A percentile compares a stretch with the other conserved stretches of the same genome.
These are phyloP conservation scores for Pharmacophagus antenor DNA, from an alignment of 2,888 invertebrate genomes.

Conservation along the genomic window DNA sequence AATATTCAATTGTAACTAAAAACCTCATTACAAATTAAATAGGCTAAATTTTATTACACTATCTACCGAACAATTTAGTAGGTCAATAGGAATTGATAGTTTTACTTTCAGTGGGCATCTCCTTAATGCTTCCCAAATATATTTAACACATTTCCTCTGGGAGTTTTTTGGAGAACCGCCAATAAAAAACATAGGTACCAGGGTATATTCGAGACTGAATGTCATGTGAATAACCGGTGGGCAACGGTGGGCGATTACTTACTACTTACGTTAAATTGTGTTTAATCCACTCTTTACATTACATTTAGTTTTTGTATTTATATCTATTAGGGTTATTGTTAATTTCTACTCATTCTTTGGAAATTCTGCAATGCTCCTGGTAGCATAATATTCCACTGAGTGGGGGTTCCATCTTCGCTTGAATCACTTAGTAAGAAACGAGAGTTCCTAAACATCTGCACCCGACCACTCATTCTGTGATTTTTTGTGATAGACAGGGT, in stretches of 20 bases:
- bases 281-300: background rate
- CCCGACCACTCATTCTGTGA: no score
- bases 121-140: constrained; percentile 27
- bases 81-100: constrained; percentile 27
- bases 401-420: no score
- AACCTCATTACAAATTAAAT: constrained; percentile 16
- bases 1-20: background rate
- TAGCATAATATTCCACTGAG: no score
- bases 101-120: constrained; percentile 24
- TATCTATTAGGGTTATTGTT: background rate
- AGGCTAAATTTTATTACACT: constrained; percentile 12
- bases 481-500: no score
- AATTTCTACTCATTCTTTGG: no score
- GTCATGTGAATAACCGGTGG: constrained; percentile 16
- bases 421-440: no score
- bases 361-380: no score
- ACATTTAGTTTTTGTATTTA: background rate
- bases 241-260: background rate
- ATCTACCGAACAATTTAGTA: constrained; percentile 22
- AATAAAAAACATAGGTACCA: constrained; percentile 27
- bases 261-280: background rate
- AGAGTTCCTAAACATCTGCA: no score
- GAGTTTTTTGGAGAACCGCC: constrained; percentile 28
- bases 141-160: constrained; percentile 30
- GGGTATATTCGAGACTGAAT: constrained; percentile 18